These are phyloP conservation scores for Drosophila borealis DNA, from an alignment of 2,888 invertebrate species.

Conservation along the genomic window DNA sequence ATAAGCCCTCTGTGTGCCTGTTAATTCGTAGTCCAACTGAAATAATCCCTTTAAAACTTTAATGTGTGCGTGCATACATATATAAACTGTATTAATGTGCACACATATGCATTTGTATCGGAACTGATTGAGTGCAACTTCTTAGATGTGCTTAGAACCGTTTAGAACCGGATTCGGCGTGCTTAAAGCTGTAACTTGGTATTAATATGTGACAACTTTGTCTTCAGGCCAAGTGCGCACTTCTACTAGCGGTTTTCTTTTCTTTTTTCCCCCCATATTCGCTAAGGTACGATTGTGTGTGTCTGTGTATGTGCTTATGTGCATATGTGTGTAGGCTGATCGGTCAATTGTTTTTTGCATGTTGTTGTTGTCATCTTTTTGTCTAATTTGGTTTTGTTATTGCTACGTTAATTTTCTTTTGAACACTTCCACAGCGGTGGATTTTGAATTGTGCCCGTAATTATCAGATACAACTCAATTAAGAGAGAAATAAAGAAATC, in stretches of 20 bases:
- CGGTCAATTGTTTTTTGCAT: conserved; percentile 52
- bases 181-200: conserved; percentile 50
- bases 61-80: not conserved
- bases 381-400: conserved; percentile 47
- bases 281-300: conserved; percentile 10
- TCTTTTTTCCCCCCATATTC: conserved; percentile 19
- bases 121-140: conserved; percentile 54
- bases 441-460: conserved; percentile 52
- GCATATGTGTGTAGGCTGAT: conserved; percentile 46
- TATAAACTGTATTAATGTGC: conserved; percentile 5
- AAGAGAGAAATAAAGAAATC: conserved; percentile 32
- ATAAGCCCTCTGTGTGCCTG: not conserved
- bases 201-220: conserved; percentile 68
- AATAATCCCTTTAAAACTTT: conserved; percentile 15
- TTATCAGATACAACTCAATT: conserved; percentile 61
- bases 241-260: conserved; percentile 35
- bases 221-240: conserved; percentile 53
- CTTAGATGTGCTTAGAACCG: conserved; percentile 61
- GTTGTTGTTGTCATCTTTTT: conserved; percentile 46
- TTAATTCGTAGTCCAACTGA: conserved; percentile 4
- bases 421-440: conserved; percentile 58
- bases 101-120: conserved; percentile 14
- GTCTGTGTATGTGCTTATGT: conserved; percentile 18
- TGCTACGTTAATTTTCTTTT: conserved; percentile 67
- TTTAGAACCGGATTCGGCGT: conserved; percentile 71